Evolutionary conservation across 2,888 invertebrate genomes (phyloP).

Genomic region (Machimus rusticus): DNA sequence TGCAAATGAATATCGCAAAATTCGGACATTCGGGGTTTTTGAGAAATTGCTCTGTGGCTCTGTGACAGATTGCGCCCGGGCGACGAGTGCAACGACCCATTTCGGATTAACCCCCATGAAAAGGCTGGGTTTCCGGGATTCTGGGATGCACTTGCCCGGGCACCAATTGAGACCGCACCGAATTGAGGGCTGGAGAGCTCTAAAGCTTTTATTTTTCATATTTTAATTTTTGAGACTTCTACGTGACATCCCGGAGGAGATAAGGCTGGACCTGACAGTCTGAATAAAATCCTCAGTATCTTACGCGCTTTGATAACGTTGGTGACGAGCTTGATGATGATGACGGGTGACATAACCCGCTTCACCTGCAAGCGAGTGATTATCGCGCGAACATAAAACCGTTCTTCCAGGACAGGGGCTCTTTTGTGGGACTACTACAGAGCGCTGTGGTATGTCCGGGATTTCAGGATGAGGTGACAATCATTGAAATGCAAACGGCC

Average conservation of each 20-base stretch:
- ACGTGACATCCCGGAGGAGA: not conserved
- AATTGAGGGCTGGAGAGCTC: not conserved
- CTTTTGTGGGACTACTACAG: not conserved
- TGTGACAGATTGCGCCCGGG: not conserved
- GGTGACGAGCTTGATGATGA: not conserved
- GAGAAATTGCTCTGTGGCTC: not conserved
- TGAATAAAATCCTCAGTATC: not conserved
- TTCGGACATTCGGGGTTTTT: not conserved
- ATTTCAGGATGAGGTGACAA: not conserved
- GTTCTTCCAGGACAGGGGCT: not conserved
- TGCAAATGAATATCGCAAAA: slow-evolving; percentile 13
- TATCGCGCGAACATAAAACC: not conserved
- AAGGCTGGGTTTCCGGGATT: not conserved
- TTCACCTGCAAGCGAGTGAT: not conserved
- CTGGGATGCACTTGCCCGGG: not conserved
- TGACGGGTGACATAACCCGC: not conserved
- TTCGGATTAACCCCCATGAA: not conserved
- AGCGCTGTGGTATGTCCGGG: not conserved
- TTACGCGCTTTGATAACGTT: not conserved
- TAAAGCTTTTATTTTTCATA: not conserved
- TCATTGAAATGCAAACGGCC: not conserved
- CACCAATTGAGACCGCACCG: not conserved
- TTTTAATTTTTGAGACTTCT: not conserved
- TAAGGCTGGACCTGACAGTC: not conserved
- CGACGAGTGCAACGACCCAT: not conserved